Evolutionary conservation across 53 echinoderm and acorn worm species (phyloP), one percentile per base, ranked within the genome.

Genomic region (Mesocentrotus franciscanus): DNA sequence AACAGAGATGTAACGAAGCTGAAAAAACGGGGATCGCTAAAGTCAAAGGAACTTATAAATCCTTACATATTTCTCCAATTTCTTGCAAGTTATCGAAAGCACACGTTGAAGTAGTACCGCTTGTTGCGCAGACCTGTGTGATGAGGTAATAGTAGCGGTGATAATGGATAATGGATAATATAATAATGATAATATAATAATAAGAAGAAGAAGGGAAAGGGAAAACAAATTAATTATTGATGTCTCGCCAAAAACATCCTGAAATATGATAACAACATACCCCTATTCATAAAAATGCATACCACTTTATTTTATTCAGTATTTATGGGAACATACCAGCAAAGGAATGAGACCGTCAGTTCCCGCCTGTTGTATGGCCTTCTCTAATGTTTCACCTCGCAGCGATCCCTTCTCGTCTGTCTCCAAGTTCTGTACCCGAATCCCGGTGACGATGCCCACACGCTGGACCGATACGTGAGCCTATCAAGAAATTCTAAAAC

Each of bases 61-160:
- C 58, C 60, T 89, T 89, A 89, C 90, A 85, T 60, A 89, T 89
- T 60, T 27, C 58, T 89, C 90, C 90, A n/a, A 89, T 89, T 60
- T 89, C 90, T 39, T 59, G 58, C 60, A 89, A 60, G 90, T 60
- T 89, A 9, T 89, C 90, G 17, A 89, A 89, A 58, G 90, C 90
- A 60, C 90, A 89, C 90, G 90, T 89, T 18, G 90, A 89, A 11
- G 90, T 89, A 20, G 90, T 89, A 59, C 90, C 90, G 32, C 58
- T 60, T 11, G 90, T 89, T 26, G 90, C 90, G 35, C 27, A 60
- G 27, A 89, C 58, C 90, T 89, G 90, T 59, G 7, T 32, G 18
- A 61, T 14, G 15, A 61, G 39, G 39, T 39, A 39, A 39, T 39
- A 39, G 3, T 39, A 39, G 39, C 3, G 3, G 39, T 39, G 39